Evolutionary conservation across 2,113 vertebrate species (phyloP), one percentile per base, ranked within the genome.

Genomic region (Calidris pygmaea): DNA sequence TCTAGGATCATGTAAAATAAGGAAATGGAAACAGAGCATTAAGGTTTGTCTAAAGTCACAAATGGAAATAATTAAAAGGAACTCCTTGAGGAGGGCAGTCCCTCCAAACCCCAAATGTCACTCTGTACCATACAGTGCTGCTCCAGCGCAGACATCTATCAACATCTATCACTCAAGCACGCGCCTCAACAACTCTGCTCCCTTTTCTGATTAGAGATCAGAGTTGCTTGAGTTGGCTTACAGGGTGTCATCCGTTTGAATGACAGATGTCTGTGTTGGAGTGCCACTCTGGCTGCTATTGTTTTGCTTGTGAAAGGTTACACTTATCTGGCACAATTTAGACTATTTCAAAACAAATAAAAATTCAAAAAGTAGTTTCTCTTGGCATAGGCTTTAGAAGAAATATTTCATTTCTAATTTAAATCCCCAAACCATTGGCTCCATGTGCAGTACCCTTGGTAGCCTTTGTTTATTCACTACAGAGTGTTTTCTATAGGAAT

Each of bases 201-300:
- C 96, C 96, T 94, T 98, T 96, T 95, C 97, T 98, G 98, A 98
- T 98, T 97, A 98, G 98, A 98, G 97, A 98, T 97, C 98, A 98
- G 97, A 98, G 97, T 97, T 98, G 96, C 97, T 81, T 78, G 96
- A 98, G 98, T 98, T 98, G 97, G 95, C 89, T 97, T 97, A 96
- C 96, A 96, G 97, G 94, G 95, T 98, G 97, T 97, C 98, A 97
- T 97, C 97, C 8, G 11, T 98, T 98, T 98, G 98, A 98, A 97
- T 98, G 98, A 98, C 98, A 98, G 96, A 98, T 97, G 97, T 97
- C 98, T 96, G 76, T 90, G 95, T 67, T 97, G 92, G 92, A 97
- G 97, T 97, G 95, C 87, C 94, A 96, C 96, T 96, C 90, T 89
- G 43, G 19, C 95, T 93, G 78, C 96, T 98, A 96, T 94, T 95